Evolutionary conservation across 53 echinoderm and acorn worm genomes (phyloP), one percentile per base, ranked within the genome.

Genomic region (Apostichopus leukothele): DNA sequence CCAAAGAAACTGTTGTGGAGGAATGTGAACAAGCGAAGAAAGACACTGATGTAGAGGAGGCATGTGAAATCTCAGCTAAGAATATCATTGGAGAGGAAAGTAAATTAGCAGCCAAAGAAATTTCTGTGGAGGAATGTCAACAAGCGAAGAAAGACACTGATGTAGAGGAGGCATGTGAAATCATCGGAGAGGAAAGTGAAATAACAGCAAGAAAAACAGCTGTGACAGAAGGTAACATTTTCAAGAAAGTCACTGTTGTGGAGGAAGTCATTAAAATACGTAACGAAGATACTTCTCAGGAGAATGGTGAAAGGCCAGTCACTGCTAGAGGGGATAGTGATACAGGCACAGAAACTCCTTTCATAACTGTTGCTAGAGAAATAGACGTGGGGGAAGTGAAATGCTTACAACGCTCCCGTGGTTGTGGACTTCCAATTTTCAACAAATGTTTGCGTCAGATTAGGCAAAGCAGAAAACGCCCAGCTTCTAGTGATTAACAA

Each of bases 111-210:
- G 77, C 7, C 19, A 7, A 50, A 26, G 77, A 8, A 77, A 77
- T 7, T 77, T 39, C 23, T 26, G 39, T 7, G 51, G 51, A 50
- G 9, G 3, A 12, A 26, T 77, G 7, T 7, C 0, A 26, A 16
- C 77, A 6, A 50, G 77, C 23, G 77, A 77, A 77, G 77, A 77
- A 50, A 77, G 39, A 50, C 39, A 26, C 50, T 77, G 77, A 77
- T 50, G 77, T 25, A 11, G 50, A 77, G 23, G 77, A 77, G 9
- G 23, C 77, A 6, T 50, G 77, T 50, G 23, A 25, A 75, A 27
- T 18, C 75, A 75, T 19, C 14, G 27, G 7, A 6, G 11, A 13
- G 51, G 76, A 76, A 76, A 76, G 13, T 50, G 76, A 20, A 18
- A 16, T 19, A 18, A 63, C 63, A 63, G 63, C 4, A 8, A 63